phyloP scores from a whole-genome alignment of 2,797 vertebrate genomes.

The Holocentrus rufus region DNA sequence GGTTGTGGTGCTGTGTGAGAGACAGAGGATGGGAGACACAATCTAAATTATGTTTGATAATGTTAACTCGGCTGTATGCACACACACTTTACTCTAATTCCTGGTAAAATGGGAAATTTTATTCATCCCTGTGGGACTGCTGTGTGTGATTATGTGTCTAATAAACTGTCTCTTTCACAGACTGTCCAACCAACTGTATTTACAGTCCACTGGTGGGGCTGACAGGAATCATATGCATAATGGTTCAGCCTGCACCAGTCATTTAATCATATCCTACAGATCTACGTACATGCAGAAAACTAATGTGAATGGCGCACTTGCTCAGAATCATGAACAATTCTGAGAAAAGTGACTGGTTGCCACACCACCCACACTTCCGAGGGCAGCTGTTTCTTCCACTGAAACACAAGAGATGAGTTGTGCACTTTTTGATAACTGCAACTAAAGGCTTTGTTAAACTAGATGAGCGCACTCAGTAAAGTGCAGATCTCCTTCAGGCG shows the following conservation, averaged over 20 bases:
- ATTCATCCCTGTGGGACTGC: background rate
- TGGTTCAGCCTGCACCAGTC: background rate
- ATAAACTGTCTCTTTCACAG: background rate
- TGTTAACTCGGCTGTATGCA: background rate
- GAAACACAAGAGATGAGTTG: background rate
- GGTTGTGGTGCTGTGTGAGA: background rate
- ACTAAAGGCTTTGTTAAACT: too few relatives aligned
- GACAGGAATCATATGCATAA: background rate
- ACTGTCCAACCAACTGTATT: background rate
- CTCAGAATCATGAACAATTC: background rate
- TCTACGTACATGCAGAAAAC: background rate
- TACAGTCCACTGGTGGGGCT: background rate
- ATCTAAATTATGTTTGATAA: background rate
- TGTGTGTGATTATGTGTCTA: background rate
- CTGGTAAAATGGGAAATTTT: constrained; percentile 8
- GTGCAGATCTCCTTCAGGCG: too few relatives aligned
- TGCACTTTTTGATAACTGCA: too few relatives aligned
- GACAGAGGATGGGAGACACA: background rate
- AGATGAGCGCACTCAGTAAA: too few relatives aligned
- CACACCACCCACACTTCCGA: background rate
- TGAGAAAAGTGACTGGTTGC: background rate
- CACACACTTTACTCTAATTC: background rate
- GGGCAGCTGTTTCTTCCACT: too few relatives aligned
- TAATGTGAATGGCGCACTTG: background rate
- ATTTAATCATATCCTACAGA: constrained; percentile 31